Base-by-base conservation (phyloP, 2,888 invertebrate species). In the Eupithecia inturbata region DNA sequence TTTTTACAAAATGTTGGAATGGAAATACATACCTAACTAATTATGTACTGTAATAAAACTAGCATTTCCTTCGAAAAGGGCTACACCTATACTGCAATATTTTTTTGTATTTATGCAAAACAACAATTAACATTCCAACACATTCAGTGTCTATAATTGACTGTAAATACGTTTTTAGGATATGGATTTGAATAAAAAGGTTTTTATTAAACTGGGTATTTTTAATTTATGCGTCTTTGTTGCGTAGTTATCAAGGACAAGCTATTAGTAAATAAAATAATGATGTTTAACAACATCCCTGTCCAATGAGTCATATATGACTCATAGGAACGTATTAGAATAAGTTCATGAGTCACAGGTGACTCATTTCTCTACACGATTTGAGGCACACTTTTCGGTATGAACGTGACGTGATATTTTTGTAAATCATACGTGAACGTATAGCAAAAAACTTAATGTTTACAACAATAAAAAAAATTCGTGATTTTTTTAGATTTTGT, bases 181-280 rank as follows among this genome's bases (percentile, higher is more conserved):
- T 89, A 89, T 86, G 90, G 91, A 93, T 92, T 93, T 92, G 91
- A 93, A 91, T 93, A 92, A 92, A 92, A 90, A 89, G 84, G 82
- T 83, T 89, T 92, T 91, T 89, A 87, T 83, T 83, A 83, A 81
- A 66, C 26, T 9, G 2, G 10, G 60, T 45, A 22, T 67, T 62
- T 62, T 71, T 19, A 41, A 16, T 41, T 41, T 19, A 41, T 41
- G 41, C 19, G 5, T 5, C 14, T 19, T 45, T 10, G 4, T 19
- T 60, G 12, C 1, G 14, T 60, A 28, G 26, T 60, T 60, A 22
- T 57, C 10, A 39, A 14, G n/a, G n/a, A n/a, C n/a, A n/a, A n/a
- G n/a, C n/a, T n/a, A n/a, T n/a, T n/a, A n/a, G n/a, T n/a, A n/a
- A n/a, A n/a, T n/a, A n/a, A n/a, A n/a, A n/a, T n/a, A n/a, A n/a